These are phyloP conservation scores for Euleptes europaea DNA, from an alignment of 2,113 vertebrate genomes.

Conservation along the genomic window DNA sequence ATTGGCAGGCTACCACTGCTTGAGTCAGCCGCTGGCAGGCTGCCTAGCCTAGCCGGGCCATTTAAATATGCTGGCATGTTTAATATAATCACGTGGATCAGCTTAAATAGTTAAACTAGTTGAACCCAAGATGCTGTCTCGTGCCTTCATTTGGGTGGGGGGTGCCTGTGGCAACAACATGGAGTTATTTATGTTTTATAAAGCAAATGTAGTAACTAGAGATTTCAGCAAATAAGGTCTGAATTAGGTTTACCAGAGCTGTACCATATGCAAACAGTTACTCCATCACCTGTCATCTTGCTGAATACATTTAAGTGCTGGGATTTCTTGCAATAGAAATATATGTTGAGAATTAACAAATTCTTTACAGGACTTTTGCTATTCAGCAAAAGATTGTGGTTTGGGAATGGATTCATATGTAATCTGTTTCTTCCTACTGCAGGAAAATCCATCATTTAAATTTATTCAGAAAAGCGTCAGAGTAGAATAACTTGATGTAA, in stretches of 20 bases:
- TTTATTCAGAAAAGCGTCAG: not conserved
- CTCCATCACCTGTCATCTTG: not conserved
- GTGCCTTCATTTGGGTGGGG: too few species aligned
- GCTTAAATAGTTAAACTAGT: too few species aligned
- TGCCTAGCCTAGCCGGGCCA: too few species aligned
- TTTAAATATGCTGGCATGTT: too few species aligned
- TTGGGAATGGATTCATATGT: conserved; percentile 2
- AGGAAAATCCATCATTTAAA: conserved; percentile 9
- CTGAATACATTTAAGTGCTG: not conserved
- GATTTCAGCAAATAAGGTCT: not conserved
- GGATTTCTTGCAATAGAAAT: conserved; percentile 19
- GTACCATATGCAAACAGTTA: not conserved
- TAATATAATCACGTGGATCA: too few species aligned
- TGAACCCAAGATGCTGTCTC: too few species aligned
- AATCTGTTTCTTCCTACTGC: conserved; percentile 26
- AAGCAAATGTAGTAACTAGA: not conserved
- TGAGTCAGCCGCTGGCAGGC: not conserved
- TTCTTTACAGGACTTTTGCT: conserved; percentile 11
- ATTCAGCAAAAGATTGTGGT: conserved; percentile 2
- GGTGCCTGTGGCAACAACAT: not conserved
- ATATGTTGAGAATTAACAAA: not conserved
- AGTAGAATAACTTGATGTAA: not conserved
- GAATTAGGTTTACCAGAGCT: not conserved
- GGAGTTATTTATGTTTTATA: not conserved
- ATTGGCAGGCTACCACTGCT: too few species aligned